These are phyloP conservation scores for Tromatobia lineatoria DNA, from an alignment of 2,888 invertebrate species.

Conservation along the genomic window DNA sequence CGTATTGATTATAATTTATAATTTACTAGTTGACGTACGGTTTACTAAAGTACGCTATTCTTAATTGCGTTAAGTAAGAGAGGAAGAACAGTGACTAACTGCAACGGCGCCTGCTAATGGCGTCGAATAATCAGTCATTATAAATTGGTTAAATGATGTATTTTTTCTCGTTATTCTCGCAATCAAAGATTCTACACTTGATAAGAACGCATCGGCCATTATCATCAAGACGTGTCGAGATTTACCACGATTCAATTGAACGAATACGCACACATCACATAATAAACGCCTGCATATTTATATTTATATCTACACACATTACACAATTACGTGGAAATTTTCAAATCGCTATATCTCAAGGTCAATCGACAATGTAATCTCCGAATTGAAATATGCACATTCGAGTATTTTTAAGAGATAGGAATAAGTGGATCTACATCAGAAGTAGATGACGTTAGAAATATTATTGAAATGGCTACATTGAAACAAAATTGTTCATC, in stretches of 20 bases:
- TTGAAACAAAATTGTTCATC: too few species aligned
- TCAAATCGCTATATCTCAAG: not conserved
- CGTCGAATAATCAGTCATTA: constrained; percentile 3
- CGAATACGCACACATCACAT: not conserved
- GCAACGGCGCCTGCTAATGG: not conserved
- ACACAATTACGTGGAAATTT: not conserved
- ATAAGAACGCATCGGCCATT: not conserved
- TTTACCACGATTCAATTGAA: constrained; percentile 1
- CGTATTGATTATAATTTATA: constrained; percentile 57
- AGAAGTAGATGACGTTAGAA: not conserved
- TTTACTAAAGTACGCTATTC: not conserved
- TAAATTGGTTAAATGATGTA: constrained; percentile 3
- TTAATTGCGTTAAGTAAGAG: not conserved
- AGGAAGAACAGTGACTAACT: not conserved
- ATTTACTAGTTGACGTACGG: constrained; percentile 32
- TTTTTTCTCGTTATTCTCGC: not conserved
- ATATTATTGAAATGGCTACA: not conserved
- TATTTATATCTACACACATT: constrained; percentile 9
- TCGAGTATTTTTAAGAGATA: constrained; percentile 12
- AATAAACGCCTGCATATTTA: not conserved
- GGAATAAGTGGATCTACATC: not conserved
- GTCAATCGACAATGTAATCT: not conserved
- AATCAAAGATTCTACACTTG: constrained; percentile 2
- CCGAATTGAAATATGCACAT: not conserved
- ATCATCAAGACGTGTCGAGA: constrained; percentile 2